These are phyloP conservation scores for Arvicanthis niloticus DNA, from an alignment of 2,113 vertebrate genomes.

Conservation along the genomic window DNA sequence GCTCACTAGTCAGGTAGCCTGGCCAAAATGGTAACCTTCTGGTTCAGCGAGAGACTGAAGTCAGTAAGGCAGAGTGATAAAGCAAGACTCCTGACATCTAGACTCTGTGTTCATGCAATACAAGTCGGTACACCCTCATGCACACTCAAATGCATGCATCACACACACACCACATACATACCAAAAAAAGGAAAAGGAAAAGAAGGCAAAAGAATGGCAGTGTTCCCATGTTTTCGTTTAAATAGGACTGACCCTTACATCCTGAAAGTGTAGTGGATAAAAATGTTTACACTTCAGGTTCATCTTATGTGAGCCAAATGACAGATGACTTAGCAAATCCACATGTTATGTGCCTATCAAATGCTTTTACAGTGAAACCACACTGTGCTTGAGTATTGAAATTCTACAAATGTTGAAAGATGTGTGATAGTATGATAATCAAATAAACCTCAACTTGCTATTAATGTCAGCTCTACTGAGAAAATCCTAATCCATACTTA, in stretches of 20 bases:
- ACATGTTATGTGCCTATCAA: background rate
- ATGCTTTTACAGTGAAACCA: conserved; percentile 37
- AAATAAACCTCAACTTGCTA: conserved; percentile 66
- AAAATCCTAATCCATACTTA: conserved; percentile 37
- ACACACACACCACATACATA: background rate
- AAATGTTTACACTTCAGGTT: conserved; percentile 16
- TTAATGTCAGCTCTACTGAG: conserved; percentile 58
- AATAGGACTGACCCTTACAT: conserved; percentile 25
- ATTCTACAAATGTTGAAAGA: conserved; percentile 56
- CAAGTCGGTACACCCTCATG: too few relatives aligned
- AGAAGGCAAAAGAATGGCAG: background rate
- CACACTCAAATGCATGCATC: background rate
- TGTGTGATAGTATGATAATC: conserved; percentile 64
- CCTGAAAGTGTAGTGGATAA: conserved; percentile 39
- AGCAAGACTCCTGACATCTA: background rate
- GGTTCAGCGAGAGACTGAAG: background rate
- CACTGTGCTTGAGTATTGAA: conserved; percentile 52
- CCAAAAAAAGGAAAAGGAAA: background rate
- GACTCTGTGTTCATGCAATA: background rate
- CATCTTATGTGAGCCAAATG: background rate
- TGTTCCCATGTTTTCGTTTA: conserved; percentile 9
- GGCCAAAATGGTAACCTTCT: background rate
- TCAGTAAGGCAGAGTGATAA: background rate
- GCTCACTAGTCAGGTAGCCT: background rate
- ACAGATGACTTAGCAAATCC: conserved; percentile 3